Conservation (phyloP, 2,113 vertebrate genomes). For the Cyanoramphus novaezelandiae region DNA sequence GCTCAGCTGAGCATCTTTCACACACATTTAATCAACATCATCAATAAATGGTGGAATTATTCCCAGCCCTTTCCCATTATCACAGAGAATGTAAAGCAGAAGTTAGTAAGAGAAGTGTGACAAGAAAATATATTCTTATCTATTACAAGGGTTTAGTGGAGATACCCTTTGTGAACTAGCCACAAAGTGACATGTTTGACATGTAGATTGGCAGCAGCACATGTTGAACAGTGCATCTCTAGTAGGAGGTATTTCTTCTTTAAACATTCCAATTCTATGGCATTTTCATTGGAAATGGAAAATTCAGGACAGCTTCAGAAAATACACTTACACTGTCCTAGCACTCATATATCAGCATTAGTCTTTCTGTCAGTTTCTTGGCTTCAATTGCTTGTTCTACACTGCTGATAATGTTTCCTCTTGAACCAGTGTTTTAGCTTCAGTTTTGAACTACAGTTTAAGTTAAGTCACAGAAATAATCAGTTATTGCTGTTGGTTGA, state of each 20-base stretch:
- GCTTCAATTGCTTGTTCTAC: neutral
- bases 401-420: neutral
- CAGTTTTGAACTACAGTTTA: neutral
- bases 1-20: constrained; percentile 7
- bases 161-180: neutral
- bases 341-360: neutral
- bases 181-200: neutral
- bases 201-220: neutral
- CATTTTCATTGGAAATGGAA: neutral
- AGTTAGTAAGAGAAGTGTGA: neutral
- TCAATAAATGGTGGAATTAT: neutral
- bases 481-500: neutral
- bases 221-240: neutral
- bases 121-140: neutral
- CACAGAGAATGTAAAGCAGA: neutral
- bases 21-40: neutral
- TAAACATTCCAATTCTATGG: neutral
- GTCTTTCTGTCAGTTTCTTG: neutral
- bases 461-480: neutral
- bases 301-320: neutral
- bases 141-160: neutral
- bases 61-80: neutral
- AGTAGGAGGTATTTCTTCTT: neutral
- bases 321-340: neutral
- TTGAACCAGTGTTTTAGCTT: neutral